Percentiles rank a stretch among this genome's conserved stretches.
These are phyloP conservation scores for Arbacia lixula DNA, from an alignment of 53 echinoderm and acorn worm species.

Conservation along the genomic window DNA sequence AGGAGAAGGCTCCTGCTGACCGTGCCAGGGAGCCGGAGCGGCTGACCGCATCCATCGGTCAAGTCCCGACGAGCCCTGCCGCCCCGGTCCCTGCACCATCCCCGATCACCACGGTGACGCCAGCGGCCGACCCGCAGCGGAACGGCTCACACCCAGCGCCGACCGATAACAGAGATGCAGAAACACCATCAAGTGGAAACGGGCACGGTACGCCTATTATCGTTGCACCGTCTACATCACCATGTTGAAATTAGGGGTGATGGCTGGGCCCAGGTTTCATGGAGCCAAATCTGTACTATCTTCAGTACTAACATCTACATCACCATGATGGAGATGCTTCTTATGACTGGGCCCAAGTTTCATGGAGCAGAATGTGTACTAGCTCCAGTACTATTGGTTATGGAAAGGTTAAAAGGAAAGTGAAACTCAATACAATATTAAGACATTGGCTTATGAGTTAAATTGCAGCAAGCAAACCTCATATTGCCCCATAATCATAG, in stretches of 20 bases:
- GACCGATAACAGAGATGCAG: constrained; percentile 16
- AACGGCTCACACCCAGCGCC: constrained; percentile 31
- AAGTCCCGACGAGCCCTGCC: constrained; percentile 10
- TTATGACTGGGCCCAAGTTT: too few species aligned
- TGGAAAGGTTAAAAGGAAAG: too few species aligned
- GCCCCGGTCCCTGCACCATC: not conserved
- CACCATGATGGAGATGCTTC: too few species aligned
- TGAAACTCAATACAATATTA: too few species aligned
- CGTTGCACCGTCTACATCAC: constrained; percentile 1
- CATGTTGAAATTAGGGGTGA: not conserved
- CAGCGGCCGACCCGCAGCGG: not conserved
- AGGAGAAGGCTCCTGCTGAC: constrained; percentile 16
- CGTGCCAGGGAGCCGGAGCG: constrained; percentile 8
- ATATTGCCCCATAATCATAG: too few species aligned
- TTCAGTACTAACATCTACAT: too few species aligned
- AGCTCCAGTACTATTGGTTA: too few species aligned
- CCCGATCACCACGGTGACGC: not conserved
- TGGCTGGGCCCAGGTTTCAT: too few species aligned
- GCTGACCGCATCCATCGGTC: constrained; percentile 14
- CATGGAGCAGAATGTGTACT: too few species aligned
- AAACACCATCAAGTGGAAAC: constrained; percentile 4
- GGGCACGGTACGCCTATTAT: constrained; percentile 15
- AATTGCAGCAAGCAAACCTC: too few species aligned
- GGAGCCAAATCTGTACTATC: too few species aligned
- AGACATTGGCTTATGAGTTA: too few species aligned